A percentile compares a stretch with the other conserved stretches of the same genome.
phyloP scores from a whole-genome alignment of 2,888 invertebrate species.

The Meandrusa payeni region DNA sequence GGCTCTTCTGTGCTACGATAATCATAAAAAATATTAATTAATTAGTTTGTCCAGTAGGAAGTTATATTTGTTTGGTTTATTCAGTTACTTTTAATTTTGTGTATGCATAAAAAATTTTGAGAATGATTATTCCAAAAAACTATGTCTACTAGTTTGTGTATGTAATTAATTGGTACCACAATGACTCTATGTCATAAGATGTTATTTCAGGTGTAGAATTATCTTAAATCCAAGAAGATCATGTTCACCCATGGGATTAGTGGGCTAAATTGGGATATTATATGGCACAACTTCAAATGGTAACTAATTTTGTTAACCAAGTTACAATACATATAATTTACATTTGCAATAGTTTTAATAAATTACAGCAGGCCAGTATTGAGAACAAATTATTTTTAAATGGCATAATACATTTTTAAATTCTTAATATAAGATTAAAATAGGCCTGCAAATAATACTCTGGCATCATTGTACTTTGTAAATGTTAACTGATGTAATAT shows the following conservation, averaged over 20 bases:
- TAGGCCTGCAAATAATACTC: slow-evolving; percentile 10
- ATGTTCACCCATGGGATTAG: slow-evolving; percentile 56
- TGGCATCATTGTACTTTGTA: slow-evolving; percentile 15
- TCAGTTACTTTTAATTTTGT: slow-evolving; percentile 3
- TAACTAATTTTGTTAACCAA: slow-evolving; percentile 53
- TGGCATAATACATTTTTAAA: slow-evolving; percentile 8
- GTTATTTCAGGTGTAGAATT: slow-evolving; percentile 63
- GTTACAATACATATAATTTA: slow-evolving; percentile 32
- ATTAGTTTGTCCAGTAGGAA: slow-evolving; percentile 11
- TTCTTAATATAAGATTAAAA: slow-evolving; percentile 19
- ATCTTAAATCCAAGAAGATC: slow-evolving; percentile 52
- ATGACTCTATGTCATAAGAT: slow-evolving; percentile 50
- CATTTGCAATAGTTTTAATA: slow-evolving; percentile 26
- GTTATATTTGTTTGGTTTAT: slow-evolving; percentile 4
- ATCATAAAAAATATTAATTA: slow-evolving; percentile 11
- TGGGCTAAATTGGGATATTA: slow-evolving; percentile 68
- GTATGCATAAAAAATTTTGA: background rate
- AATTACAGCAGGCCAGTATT: slow-evolving; percentile 29
- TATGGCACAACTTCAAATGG: slow-evolving; percentile 58
- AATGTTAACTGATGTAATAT: slow-evolving; percentile 43
- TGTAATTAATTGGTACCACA: slow-evolving; percentile 39
- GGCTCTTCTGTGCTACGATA: slow-evolving; percentile 1
- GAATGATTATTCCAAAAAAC: slow-evolving; percentile 25
- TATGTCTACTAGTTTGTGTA: slow-evolving; percentile 34
- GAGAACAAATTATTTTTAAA: slow-evolving; percentile 20